Evolutionary conservation across 2,797 vertebrate species (phyloP).

Genomic region (Microctenopoma stevenorrisi): DNA sequence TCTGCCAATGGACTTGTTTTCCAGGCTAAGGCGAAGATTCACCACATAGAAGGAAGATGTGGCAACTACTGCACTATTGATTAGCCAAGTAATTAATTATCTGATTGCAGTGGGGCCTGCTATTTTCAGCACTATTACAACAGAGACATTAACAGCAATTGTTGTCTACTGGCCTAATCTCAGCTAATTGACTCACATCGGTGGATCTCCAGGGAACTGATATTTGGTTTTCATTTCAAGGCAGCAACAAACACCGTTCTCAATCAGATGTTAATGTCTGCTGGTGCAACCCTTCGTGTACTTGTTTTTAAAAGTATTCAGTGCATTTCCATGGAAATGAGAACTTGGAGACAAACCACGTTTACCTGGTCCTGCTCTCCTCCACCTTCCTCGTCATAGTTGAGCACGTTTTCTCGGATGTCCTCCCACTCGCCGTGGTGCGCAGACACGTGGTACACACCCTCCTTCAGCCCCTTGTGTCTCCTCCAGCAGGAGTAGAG

Average conservation of each 20-base stretch:
- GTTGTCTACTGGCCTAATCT: constrained; percentile 65
- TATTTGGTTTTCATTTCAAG: constrained; percentile 48
- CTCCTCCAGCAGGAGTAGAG: constrained; percentile 87
- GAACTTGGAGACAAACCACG: not conserved
- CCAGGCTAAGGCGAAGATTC: constrained; percentile 48
- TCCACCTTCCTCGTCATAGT: constrained; percentile 92
- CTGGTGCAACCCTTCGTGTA: not conserved
- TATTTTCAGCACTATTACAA: constrained; percentile 72
- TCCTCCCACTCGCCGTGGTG: constrained; percentile 90
- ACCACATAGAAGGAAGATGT: constrained; percentile 38
- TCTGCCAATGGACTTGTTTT: constrained; percentile 53
- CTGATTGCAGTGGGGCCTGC: constrained; percentile 60
- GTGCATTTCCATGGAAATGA: not conserved
- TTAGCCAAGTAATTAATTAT: constrained; percentile 77
- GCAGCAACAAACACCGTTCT: constrained; percentile 19
- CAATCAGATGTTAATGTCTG: constrained; percentile 7
- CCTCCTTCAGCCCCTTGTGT: constrained; percentile 85
- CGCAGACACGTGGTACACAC: constrained; percentile 83
- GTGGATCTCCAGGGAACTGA: constrained; percentile 42
- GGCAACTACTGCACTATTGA: constrained; percentile 72
- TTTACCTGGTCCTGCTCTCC: constrained; percentile 91
- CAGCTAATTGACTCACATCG: constrained; percentile 64
- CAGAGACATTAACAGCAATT: constrained; percentile 57
- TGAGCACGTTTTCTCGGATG: constrained; percentile 91
- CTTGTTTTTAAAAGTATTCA: not conserved